Evolutionary conservation across 2,797 vertebrate genomes (phyloP), one percentile per base, ranked within the genome.

Genomic region (Propithecus perrieri): DNA sequence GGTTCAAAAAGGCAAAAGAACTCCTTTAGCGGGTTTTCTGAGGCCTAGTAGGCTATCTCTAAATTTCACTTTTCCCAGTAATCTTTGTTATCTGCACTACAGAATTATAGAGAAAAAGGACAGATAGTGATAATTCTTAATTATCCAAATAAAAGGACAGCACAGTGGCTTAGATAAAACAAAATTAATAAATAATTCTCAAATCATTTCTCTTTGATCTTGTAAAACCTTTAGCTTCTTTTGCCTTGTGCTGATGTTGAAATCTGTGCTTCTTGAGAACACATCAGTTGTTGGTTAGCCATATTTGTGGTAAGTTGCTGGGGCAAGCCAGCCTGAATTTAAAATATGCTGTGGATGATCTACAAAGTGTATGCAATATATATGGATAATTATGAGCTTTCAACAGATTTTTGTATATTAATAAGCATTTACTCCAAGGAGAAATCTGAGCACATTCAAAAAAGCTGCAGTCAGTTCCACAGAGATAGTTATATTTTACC

Each of bases 321-420:
- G 63, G 57, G 35, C 12, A 94, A 92, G 48, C 63, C 48, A 93
- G 12, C 14, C 53, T 87, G 85, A 95, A 85, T 94, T 91, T 89
- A 92, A 94, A 83, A 46, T 93, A 46, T 43, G 20, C 30, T 86
- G 35, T 63, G 33, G 28, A 78, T 74, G 46, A 33, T 48, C 81
- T n/a, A 86, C 9, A 93, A 90, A 91, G 43, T n/a, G 0, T 43
- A 80, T 48, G 69, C 43, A 38, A 55, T 85, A 43, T 65, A 74
- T 95, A n/a, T 61, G 13, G 46, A 48, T 61, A 89, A 83, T 91
- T 83, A 67, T 0, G 4, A 76, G 24, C 50, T 78, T 95, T 95
- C 87, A 88, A 72, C 93, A 97, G 50, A 14, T 69, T 95, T 94
- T 94, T 89, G 33, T 89, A 15, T 78, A 90, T 91, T 89, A 94